Conservation (phyloP, 1,140 invertebrate genomes). For the Zaprionus inermis region DNA sequence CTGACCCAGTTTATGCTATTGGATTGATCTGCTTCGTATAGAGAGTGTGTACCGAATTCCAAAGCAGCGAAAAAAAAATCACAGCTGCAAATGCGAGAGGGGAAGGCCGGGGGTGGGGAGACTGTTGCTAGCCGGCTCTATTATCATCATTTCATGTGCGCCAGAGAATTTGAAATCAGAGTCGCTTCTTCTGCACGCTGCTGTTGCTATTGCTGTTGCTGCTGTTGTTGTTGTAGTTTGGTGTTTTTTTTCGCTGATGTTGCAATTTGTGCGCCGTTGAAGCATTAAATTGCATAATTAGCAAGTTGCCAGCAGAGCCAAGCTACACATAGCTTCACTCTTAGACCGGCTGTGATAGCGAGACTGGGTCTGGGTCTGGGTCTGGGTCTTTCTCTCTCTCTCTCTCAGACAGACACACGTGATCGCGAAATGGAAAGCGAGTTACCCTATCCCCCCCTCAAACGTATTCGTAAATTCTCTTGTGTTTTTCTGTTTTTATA, state of each 20-base stretch:
- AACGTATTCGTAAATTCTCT: constrained; percentile 1
- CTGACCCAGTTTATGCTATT: constrained; percentile 30
- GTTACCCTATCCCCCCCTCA: constrained; percentile 26
- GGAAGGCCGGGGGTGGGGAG: background rate
- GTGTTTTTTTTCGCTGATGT: constrained; percentile 38
- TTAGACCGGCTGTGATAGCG: constrained; percentile 22
- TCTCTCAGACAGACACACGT: constrained; percentile 45
- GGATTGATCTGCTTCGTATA: constrained; percentile 8
- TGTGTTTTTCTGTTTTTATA: background rate
- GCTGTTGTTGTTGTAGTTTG: constrained; percentile 5
- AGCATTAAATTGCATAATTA: constrained; percentile 73
- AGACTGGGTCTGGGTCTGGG: constrained; percentile 27
- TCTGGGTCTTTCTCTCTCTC: constrained; percentile 12
- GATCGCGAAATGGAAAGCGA: constrained; percentile 76
- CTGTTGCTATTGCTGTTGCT: background rate
- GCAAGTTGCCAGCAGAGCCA: constrained; percentile 47
- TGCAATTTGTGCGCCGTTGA: constrained; percentile 51
- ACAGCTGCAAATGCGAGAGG: background rate
- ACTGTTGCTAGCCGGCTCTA: constrained; percentile 35
- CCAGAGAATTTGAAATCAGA: constrained; percentile 51
- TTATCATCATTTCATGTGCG: constrained; percentile 35
- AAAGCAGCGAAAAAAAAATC: background rate
- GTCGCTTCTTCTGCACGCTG: constrained; percentile 1
- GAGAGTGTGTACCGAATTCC: constrained; percentile 29
- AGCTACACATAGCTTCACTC: background rate